A percentile compares a stretch with the other conserved stretches of the same genome.
These are phyloP conservation scores for Lethenteron camtschaticum DNA, from an alignment of 2,113 vertebrate species.

Conservation along the genomic window DNA sequence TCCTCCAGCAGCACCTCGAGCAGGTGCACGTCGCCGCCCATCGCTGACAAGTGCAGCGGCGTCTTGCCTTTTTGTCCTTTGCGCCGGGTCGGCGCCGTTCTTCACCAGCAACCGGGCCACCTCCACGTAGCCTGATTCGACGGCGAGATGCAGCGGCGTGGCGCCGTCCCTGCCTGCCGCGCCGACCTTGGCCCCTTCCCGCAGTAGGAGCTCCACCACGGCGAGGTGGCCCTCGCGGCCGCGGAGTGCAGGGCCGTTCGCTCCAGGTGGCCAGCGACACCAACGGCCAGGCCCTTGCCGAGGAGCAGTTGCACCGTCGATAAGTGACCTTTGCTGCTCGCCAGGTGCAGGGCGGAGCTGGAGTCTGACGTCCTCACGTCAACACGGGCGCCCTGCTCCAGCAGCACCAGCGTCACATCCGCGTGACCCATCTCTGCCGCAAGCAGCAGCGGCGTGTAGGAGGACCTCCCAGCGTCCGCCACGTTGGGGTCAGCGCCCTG, in stretches of 20 bases:
- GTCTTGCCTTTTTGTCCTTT: conserved; percentile 25
- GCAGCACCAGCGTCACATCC: conserved; percentile 23
- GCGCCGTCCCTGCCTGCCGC: conserved; percentile 17
- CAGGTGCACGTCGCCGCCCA: conserved; percentile 14
- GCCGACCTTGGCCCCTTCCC: conserved; percentile 26
- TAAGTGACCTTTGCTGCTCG: conserved; percentile 21
- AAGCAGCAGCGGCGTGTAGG: conserved; percentile 33
- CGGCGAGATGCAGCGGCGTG: conserved; percentile 28
- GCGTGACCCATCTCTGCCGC: conserved; percentile 25
- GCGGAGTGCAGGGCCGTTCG: conserved; percentile 27
- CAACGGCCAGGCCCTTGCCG: conserved; percentile 22
- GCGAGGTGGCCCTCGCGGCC: conserved; percentile 18
- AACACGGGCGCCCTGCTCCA: conserved; percentile 20
- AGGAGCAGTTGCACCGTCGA: conserved; percentile 19
- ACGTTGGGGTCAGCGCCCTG: conserved; percentile 23
- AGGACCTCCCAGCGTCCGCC: conserved; percentile 15
- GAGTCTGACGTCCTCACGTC: conserved; percentile 18
- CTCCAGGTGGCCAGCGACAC: conserved; percentile 19
- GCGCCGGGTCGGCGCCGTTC: conserved; percentile 19
- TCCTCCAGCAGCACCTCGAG: conserved; percentile 25
- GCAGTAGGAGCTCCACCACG: conserved; percentile 17
- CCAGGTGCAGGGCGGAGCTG: conserved; percentile 31
- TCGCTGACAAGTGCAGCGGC: conserved; percentile 29
- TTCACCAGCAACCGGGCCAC: conserved; percentile 22
- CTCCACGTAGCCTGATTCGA: conserved; percentile 19